Evolutionary conservation across 2,113 vertebrate species (phyloP).

Genomic region (Cyphomyrus plagiostoma): DNA sequence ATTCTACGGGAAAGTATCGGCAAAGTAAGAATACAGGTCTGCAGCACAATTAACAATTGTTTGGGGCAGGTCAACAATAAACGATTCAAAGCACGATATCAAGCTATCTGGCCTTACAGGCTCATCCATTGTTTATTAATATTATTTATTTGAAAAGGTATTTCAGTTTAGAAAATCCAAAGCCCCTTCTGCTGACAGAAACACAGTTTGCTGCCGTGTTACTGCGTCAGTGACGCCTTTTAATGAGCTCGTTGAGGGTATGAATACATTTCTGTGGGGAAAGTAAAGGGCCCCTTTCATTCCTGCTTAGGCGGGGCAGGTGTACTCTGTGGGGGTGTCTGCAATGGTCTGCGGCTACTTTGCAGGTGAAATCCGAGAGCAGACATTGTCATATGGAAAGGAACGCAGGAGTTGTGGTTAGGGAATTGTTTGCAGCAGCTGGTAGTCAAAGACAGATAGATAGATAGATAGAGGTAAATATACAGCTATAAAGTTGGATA

Average conservation of each 20-base stretch:
- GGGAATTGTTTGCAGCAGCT: not conserved
- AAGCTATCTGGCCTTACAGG: not conserved
- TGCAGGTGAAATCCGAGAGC: not conserved
- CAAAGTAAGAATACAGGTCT: not conserved
- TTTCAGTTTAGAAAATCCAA: not conserved
- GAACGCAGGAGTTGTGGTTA: not conserved
- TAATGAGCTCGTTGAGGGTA: not conserved
- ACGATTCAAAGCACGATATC: not conserved
- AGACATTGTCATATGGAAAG: not conserved
- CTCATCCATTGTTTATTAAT: not conserved
- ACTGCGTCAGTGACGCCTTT: not conserved
- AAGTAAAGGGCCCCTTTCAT: not conserved
- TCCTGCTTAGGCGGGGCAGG: not conserved
- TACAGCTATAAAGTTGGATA: not conserved
- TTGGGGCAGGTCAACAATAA: not conserved
- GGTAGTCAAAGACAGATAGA: not conserved
- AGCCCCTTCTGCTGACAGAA: not conserved
- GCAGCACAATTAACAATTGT: not conserved
- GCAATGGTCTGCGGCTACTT: not conserved
- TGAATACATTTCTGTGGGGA: not conserved
- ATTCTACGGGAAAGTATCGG: not conserved
- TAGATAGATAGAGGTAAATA: not conserved
- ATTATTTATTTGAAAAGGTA: not conserved
- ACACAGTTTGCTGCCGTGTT: not conserved
- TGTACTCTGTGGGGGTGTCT: not conserved